phyloP scores from a whole-genome alignment of 2,888 invertebrate species.

The Stomorhina lunata region DNA sequence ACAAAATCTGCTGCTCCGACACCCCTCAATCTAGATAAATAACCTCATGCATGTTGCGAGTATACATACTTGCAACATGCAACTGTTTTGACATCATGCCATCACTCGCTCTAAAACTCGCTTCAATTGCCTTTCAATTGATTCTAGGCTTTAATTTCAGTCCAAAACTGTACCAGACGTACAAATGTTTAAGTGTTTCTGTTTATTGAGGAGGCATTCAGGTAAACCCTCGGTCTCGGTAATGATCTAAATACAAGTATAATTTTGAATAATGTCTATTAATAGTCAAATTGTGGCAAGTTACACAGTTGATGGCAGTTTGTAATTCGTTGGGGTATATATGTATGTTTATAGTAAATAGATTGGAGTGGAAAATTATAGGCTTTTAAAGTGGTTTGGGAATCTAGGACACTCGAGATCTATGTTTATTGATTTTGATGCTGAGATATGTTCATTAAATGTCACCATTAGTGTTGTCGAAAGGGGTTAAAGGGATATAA shows the following conservation, averaged over 20 bases:
- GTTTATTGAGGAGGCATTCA: not conserved
- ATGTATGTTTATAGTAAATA: too few species aligned
- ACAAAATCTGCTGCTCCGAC: too few species aligned
- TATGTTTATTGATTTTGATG: too few species aligned
- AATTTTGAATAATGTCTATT: not conserved
- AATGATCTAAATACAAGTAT: too few species aligned
- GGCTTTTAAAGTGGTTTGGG: not conserved
- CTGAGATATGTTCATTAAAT: too few species aligned
- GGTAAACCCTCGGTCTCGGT: too few species aligned
- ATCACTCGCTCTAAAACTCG: not conserved
- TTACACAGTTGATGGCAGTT: not conserved
- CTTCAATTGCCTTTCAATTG: constrained; percentile 40
- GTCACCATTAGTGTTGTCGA: too few species aligned
- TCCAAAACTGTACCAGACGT: too few species aligned
- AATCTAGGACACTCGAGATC: too few species aligned
- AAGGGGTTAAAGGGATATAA: too few species aligned
- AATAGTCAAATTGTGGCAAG: not conserved
- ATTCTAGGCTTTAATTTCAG: too few species aligned
- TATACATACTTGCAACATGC: not conserved
- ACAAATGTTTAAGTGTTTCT: not conserved
- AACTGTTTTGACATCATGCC: not conserved
- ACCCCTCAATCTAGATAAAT: constrained; percentile 1
- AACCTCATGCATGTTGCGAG: not conserved
- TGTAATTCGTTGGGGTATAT: too few species aligned
- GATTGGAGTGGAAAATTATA: not conserved